Evolutionary conservation across 2,797 vertebrate genomes (phyloP), one percentile per base, ranked within the genome.

Genomic region (Ctenopoma kingsleyae): DNA sequence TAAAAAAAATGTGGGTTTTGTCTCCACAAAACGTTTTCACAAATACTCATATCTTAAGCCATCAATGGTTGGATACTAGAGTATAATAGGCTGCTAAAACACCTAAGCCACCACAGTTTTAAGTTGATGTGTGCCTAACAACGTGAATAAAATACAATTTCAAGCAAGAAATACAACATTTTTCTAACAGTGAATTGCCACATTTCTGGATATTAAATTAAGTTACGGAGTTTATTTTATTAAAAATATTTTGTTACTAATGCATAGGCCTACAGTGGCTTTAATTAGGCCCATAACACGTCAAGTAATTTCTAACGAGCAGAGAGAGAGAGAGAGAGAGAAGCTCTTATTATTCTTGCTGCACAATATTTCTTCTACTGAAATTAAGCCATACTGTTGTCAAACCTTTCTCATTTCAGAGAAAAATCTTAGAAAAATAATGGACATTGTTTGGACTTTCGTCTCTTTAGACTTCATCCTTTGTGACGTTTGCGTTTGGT

Each of bases 1-100:
- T 59, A 47, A 25, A 73, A 57, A n/a, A 85, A 71, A 76, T 68
- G 38, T 41, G 4, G 2, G 30, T 22, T 77, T 80, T 77, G 25
- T 67, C 46, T 66, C 0, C 25, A 63, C 36, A 67, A 46, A 68
- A 38, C 50, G 46, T 56, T 70, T 64, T 52, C 38, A 65, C 4
- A 71, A 66, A 54, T 59, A 27, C 1, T 23, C 40, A 27, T 63
- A 62, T 76, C 74, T 74, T 20, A 43, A 66, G 38, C 15, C 55
- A 57, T 48, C 32, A 67, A n/a, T 27, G 27, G 12, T 40, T 55
- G 43, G 23, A 43, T 48, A 22, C 19, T 41, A 13, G 16, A 41
- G 38, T 9, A 44, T 57, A 60, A 51, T 40, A 47, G 23, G 19
- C 25, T 7, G 9, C 11, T 52, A 41, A 35, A 53, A 52, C 52